Conservation (phyloP, 2,113 vertebrate genomes). For the Procapra przewalskii region DNA sequence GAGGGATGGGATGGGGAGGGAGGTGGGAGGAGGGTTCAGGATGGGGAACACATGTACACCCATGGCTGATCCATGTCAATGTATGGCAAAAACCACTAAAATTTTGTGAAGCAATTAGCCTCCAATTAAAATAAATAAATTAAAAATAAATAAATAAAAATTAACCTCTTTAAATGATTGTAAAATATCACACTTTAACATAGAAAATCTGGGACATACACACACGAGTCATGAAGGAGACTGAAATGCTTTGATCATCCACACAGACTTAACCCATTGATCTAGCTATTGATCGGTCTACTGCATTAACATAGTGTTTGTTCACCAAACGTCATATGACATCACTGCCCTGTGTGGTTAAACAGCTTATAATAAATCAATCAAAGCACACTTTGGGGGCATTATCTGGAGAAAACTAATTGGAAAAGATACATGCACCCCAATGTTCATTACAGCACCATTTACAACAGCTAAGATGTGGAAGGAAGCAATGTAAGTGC, state of each 20-base stretch:
- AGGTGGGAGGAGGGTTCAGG: neutral
- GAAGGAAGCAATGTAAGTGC: neutral
- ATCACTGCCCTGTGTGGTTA: neutral
- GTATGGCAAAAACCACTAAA: neutral
- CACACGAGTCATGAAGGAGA: neutral
- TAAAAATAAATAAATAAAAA: neutral
- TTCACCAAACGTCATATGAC: accelerated
- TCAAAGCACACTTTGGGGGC: neutral
- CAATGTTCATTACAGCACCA: neutral
- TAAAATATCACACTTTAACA: neutral
- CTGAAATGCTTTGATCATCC: neutral
- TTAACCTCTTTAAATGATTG: neutral
- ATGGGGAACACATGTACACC: neutral
- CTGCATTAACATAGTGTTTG: accelerated
- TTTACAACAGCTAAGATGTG: neutral
- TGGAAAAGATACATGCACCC: neutral
- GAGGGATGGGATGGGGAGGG: neutral
- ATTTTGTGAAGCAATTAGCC: neutral
- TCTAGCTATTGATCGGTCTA: accelerated
- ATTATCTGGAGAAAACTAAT: neutral
- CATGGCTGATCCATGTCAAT: neutral
- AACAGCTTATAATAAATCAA: neutral
- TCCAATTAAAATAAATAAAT: neutral
- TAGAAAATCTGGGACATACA: neutral
- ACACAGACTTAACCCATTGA: accelerated